A percentile compares a stretch with the other conserved stretches of the same genome.
These are phyloP conservation scores for Heliocidaris tuberculata DNA, from an alignment of 35 echinoderm and acorn worm genomes.

Conservation along the genomic window DNA sequence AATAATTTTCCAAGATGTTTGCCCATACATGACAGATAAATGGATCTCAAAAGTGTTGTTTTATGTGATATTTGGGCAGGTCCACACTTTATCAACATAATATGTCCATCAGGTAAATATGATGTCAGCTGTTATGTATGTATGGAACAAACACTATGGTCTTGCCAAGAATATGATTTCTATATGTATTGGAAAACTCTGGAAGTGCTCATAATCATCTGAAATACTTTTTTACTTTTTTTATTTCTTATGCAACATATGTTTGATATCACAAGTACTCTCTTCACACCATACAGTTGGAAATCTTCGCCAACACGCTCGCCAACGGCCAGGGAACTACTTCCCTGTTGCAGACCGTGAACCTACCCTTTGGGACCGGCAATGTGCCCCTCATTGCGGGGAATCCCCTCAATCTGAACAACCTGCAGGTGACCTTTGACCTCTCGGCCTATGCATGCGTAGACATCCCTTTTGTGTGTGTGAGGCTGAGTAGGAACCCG, in stretches of 20 bases:
- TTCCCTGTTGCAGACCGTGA: not conserved
- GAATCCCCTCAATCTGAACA: not conserved
- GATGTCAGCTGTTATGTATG: too few relatives aligned
- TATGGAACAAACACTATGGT: too few relatives aligned
- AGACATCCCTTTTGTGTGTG: constrained; percentile 1
- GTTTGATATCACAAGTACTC: not conserved
- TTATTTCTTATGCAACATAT: not conserved
- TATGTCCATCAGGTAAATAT: too few relatives aligned
- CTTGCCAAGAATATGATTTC: too few relatives aligned
- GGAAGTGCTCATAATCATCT: too few relatives aligned
- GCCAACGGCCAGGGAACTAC: constrained; percentile 7
- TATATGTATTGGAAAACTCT: too few relatives aligned
- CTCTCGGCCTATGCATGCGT: not conserved
- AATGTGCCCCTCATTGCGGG: not conserved
- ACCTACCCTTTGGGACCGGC: not conserved
- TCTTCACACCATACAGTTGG: not conserved
- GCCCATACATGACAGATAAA: too few relatives aligned
- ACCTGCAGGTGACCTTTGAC: constrained; percentile 3
- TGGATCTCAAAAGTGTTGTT: too few relatives aligned
- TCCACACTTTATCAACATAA: too few relatives aligned
- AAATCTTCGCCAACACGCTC: constrained; percentile 22
- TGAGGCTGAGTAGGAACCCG: not conserved
- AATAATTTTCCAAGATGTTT: too few relatives aligned
- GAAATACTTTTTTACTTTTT: too few relatives aligned
- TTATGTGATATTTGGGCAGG: too few relatives aligned